phyloP scores from a whole-genome alignment of 2,113 vertebrate species.

The Dipodomys stephensi region DNA sequence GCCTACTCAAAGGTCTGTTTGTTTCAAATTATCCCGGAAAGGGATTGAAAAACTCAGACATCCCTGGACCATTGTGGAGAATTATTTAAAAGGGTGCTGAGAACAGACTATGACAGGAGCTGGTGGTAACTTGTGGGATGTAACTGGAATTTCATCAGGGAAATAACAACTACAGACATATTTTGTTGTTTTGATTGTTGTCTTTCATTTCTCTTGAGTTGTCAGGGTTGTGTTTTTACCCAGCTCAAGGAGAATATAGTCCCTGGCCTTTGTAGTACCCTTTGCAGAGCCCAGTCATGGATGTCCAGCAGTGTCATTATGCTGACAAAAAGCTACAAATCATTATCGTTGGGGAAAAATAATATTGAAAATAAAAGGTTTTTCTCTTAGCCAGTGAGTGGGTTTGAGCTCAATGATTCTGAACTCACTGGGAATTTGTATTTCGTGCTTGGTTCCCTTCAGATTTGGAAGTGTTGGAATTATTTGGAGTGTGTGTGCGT shows the following conservation, averaged over 20 bases:
- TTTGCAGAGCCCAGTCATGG: not conserved
- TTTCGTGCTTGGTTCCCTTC: not conserved
- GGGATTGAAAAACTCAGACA: not conserved
- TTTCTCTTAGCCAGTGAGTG: not conserved
- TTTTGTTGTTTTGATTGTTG: not conserved
- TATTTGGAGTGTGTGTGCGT: not conserved
- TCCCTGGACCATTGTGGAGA: not conserved
- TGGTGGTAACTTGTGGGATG: not conserved
- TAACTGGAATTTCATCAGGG: not conserved
- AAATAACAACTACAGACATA: not conserved
- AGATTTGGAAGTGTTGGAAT: not conserved
- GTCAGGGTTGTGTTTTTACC: not conserved
- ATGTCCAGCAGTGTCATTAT: not conserved
- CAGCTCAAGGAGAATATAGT: not conserved
- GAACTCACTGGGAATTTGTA: not conserved
- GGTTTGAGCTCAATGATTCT: not conserved
- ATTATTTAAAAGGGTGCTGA: not conserved
- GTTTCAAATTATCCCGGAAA: constrained; percentile 20
- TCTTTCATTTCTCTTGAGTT: not conserved
- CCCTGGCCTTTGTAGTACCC: not conserved
- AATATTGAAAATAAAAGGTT: not conserved
- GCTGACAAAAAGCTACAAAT: not conserved
- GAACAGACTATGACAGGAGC: not conserved
- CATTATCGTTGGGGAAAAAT: not conserved
- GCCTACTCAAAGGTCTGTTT: constrained; percentile 33